These are phyloP conservation scores for Stomatorhinus ivindoensis DNA, from an alignment of 2,113 vertebrate genomes.

Conservation along the genomic window DNA sequence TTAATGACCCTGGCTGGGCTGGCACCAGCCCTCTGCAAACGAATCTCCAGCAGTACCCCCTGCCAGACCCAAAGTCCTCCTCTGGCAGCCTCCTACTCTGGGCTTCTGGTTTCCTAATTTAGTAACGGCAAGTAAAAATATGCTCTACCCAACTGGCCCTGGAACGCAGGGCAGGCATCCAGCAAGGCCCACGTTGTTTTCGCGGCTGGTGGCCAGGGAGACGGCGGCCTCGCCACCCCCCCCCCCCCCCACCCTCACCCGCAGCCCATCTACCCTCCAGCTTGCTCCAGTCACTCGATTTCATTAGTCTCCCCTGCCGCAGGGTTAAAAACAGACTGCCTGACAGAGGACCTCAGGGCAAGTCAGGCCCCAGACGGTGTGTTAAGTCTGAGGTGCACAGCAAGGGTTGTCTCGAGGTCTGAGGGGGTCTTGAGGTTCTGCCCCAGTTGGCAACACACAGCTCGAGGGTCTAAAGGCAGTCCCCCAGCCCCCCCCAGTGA, in stretches of 20 bases:
- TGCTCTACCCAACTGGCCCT: conserved; percentile 73
- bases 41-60: conserved; percentile 40
- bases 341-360: neutral
- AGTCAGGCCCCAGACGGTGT: neutral
- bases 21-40: conserved; percentile 24
- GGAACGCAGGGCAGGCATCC: conserved; percentile 79
- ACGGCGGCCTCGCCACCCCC: conserved; percentile 24
- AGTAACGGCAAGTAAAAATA: conserved; percentile 61
- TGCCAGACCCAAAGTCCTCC: conserved; percentile 7
- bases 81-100: conserved; percentile 46
- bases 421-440: neutral
- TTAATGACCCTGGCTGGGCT: conserved; percentile 33
- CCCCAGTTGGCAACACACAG: neutral
- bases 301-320: neutral
- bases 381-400: neutral
- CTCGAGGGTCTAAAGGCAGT: neutral
- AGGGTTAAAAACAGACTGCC: neutral
- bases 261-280: neutral
- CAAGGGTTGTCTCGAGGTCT: neutral
- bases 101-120: conserved; percentile 64
- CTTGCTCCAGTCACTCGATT: neutral
- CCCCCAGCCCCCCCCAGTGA: neutral
- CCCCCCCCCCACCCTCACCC: neutral
- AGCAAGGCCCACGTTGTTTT: conserved; percentile 63
- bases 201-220: conserved; percentile 69